Base-by-base conservation (phyloP, 2,888 invertebrate genomes). In the Polymixis lichenea region DNA sequence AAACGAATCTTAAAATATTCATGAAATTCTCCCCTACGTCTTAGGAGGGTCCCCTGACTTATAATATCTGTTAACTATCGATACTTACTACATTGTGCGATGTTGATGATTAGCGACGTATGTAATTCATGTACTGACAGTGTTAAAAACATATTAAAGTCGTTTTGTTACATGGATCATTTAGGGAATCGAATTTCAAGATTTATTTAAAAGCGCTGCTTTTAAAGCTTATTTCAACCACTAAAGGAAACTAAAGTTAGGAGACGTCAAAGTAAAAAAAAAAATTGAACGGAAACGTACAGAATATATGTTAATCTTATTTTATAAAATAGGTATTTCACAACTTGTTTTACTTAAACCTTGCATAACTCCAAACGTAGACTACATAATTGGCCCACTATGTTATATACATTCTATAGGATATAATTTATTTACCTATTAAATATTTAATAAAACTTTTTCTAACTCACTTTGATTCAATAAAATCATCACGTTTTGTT, bases 1-100 rank as follows among this genome's bases (percentile, higher is more conserved):
- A 81, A 85, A 72, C 71, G 69, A 73, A 86, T 80, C 84, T 87
- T 93, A 91, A 92, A 93, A 91, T 93, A 94, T 94, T 93, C 93
- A 94, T 93, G 89, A 88, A 81, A 78, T 65, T 89, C 87, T 90
- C 90, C 92, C 92, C 91, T 78, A 78, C 75, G 86, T 84, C 85
- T 87, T 78, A 76, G 74, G 74, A 77, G 85, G 85, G 82, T 87
- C 87, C 89, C 86, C 74, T 86, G 72, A 75, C 72, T 28, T 84
- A 38, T n/a, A 67, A 67, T 67, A 64, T 43, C n/a, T n/a, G 11
- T 67, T 55, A 32, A 17, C 17, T 51, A 67, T 19, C 19, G 32
- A 51, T 38, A 32, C 28, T 28, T 66, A 66, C 11, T 19, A 4
- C n/a, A 11, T 38, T 19, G 4, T 7, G 19, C 11, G 7, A n/a